Base-by-base conservation (phyloP, 92 coral and sea anemone genomes). In the Heteractis magnifica region DNA sequence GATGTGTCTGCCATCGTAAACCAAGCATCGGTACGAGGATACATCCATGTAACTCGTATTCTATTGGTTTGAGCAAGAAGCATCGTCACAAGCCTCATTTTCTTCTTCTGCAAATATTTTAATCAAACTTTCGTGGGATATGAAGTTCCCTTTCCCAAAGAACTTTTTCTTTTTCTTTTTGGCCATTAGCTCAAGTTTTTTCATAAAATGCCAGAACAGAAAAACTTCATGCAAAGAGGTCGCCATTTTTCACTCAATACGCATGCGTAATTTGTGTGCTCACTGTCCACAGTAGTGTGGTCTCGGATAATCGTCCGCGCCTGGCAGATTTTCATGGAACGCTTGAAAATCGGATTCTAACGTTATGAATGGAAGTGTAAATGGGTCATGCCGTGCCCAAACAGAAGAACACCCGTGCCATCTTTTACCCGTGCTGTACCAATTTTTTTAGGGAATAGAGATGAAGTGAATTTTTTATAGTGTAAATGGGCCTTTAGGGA, bases 1-100 rank as follows among this genome's bases (percentile, higher is more conserved):
- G 77, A 26, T 13, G 77, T 75, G 75, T 90, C 90, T 78, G 89
- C 92, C 76, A 88, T 82, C 15, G 80, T 78, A 56, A 59, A 59
- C 65, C 65, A 59, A 59, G 72, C 59, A 65, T 72, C 51, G 4
- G 49, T 72, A 15, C 76, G 50, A 72, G 76, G 76, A 72, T 1
- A 21, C 76, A 21, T 72, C 76, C 76, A 72, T 8, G 65, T 59
- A 59, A 59, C 65, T 1, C 65, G 65, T 59, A 59, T 59, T 59
- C 21, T 59, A 59, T 59, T 1, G 20, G 20, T 59, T 59, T 4
- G 65, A 59, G 65, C 65, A 59, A 59, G 65, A 26, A 26, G 26
- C 26, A 26, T 58, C 18, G 65, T 10, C 18, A 58, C 13, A 58
- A 58, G 18, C 18, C 65, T 58, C 11, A 58, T 58, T 58, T 58